phyloP scores from a whole-genome alignment of 2,113 vertebrate genomes.

The Phaetusa simplex region DNA sequence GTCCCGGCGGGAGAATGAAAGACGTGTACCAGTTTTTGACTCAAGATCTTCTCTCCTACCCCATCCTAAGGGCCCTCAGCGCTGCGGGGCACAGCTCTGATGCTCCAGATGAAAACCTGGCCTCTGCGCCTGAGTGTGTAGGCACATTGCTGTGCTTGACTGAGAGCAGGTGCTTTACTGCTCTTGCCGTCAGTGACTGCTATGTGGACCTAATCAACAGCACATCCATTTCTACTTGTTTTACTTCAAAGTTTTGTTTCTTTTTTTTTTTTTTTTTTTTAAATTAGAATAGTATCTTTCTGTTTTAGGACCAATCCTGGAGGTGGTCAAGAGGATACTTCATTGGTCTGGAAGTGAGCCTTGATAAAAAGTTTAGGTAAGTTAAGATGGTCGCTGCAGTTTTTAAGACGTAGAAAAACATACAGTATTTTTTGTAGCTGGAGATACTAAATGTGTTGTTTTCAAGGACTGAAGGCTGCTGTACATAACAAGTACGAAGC shows the following conservation, averaged over 20 bases:
- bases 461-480: background rate
- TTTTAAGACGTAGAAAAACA: background rate
- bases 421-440: background rate
- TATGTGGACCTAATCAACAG: background rate
- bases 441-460: background rate
- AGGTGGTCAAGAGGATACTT: background rate
- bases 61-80: background rate
- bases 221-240: background rate
- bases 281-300: background rate
- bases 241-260: background rate
- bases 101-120: background rate
- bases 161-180: background rate
- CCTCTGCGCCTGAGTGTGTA: background rate
- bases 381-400: background rate
- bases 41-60: background rate
- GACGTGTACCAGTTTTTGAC: background rate
- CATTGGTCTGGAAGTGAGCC: conserved; percentile 50
- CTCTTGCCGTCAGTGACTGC: background rate
- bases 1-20: background rate
- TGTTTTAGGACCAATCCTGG: background rate
- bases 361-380: conserved; percentile 57
- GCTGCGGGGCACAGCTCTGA: background rate
- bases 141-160: background rate
- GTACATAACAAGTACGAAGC: fast-evolving
- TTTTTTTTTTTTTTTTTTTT: background rate